phyloP scores from a whole-genome alignment of 2,113 vertebrate species.

The Neopipo cinnamomea region DNA sequence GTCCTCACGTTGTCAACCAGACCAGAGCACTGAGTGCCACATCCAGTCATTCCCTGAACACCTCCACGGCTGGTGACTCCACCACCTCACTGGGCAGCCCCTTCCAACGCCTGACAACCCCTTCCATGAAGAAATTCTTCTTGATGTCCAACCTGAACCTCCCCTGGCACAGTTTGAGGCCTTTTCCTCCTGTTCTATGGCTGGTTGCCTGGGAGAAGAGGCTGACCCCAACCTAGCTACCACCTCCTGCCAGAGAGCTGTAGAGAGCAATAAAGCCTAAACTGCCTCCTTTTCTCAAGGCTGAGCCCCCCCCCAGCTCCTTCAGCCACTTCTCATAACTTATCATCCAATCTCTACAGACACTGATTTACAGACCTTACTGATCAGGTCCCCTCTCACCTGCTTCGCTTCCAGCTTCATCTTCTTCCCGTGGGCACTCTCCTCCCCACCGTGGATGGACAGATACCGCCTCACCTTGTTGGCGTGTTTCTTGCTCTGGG shows the following conservation, averaged over 20 bases:
- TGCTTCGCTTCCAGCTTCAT: conserved; percentile 74
- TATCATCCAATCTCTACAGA: neutral
- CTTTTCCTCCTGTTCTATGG: neutral
- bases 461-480: conserved; percentile 93
- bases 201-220: neutral
- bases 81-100: neutral
- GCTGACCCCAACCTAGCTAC: accelerated
- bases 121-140: neutral
- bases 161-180: neutral
- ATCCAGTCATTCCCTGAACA: neutral
- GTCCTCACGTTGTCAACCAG: neutral
- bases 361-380: neutral
- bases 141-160: neutral
- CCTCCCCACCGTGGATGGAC: conserved; percentile 81
- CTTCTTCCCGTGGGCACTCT: conserved; percentile 68
- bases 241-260: neutral
- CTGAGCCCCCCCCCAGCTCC: neutral
- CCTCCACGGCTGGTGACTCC: neutral
- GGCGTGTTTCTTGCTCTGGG: conserved; percentile 95
- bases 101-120: neutral
- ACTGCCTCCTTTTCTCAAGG: neutral
- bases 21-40: neutral
- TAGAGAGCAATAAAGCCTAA: neutral
- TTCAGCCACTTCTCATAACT: neutral
- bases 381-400: conserved; percentile 32